These are phyloP conservation scores for Flabesymbios commensalis DNA, from an alignment of 2,888 invertebrate genomes.

Conservation along the genomic window DNA sequence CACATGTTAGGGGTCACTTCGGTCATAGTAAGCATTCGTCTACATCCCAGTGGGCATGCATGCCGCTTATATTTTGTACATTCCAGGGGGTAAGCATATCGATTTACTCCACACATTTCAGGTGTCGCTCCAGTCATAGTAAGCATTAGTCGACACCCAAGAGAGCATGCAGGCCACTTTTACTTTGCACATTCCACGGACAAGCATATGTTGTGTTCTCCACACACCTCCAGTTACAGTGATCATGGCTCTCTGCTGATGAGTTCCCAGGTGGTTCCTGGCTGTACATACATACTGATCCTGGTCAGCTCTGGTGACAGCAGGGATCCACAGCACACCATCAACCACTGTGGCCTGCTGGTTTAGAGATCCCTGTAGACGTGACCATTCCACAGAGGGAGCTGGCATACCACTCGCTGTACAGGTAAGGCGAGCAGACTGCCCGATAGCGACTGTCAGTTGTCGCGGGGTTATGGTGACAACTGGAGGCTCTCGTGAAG, in stretches of 20 bases:
- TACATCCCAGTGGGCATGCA: too few species aligned
- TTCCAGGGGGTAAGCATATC: too few species aligned
- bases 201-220: background rate
- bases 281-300: constrained; percentile 85
- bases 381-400: constrained; percentile 79
- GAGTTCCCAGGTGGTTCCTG: constrained; percentile 72
- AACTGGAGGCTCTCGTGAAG: constrained; percentile 59
- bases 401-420: constrained; percentile 74
- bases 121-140: too few species aligned
- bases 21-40: too few species aligned
- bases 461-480: constrained; percentile 69
- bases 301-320: constrained; percentile 73
- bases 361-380: background rate
- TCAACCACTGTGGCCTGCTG: constrained; percentile 49
- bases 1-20: too few species aligned
- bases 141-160: too few species aligned
- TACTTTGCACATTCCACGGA: too few species aligned
- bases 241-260: constrained; percentile 71
- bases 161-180: too few species aligned
- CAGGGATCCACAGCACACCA: constrained; percentile 73
- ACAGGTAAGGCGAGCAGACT: constrained; percentile 75
- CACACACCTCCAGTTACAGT: constrained; percentile 66
- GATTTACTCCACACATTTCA: too few species aligned
- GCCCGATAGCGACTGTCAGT: constrained; percentile 72
- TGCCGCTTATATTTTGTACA: too few species aligned